Evolutionary conservation across 2,888 invertebrate species (phyloP), one percentile per base, ranked within the genome.

Genomic region (Ceramica pisi): DNA sequence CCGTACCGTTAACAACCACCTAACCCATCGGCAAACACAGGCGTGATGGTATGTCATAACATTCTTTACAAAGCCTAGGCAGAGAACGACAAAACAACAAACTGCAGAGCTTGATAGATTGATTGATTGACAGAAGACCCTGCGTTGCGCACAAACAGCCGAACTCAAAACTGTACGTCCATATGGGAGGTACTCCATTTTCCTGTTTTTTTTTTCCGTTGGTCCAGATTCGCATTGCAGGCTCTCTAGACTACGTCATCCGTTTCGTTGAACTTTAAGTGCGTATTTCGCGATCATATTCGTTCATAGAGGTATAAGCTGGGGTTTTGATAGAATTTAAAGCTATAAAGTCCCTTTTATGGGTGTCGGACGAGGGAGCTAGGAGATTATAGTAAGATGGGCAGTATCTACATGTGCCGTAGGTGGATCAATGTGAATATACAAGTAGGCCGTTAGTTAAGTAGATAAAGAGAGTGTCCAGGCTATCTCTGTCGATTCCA

Each of bases 81-180:
- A 35, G 12, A 64, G 41, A 41, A 1, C 14, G 14, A 5, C 41
- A 41, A 14, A 41, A 57, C 14, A 38, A n/a, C 56, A 57, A 57
- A 60, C 38, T 41, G 23, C 50, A 31, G 12, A n/a, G 31, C 12
- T 46, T 19, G 10, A 53, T 50, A 31, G 51, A 67, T 48, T 41
- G 76, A 75, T 65, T 78, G 76, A 79, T 59, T 26, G 79, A 80
- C 60, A 56, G 53, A 79, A 50, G 14, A 23, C n/a, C 14, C 55
- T 63, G 59, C 48, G 21, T 71, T 62, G 41, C 14, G 26, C 59
- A 78, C 35, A 78, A 75, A 76, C 19, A 26, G 41, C 14, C 16
- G 12, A 48, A 44, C 31, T 50, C 55, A 56, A 70, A 70, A 60
- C 41, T 53, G 35, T 31, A 41, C 73, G 61, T 51, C 61, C 51